phyloP scores from a whole-genome alignment of 2,888 invertebrate species.

The Cataglyphis livida region DNA sequence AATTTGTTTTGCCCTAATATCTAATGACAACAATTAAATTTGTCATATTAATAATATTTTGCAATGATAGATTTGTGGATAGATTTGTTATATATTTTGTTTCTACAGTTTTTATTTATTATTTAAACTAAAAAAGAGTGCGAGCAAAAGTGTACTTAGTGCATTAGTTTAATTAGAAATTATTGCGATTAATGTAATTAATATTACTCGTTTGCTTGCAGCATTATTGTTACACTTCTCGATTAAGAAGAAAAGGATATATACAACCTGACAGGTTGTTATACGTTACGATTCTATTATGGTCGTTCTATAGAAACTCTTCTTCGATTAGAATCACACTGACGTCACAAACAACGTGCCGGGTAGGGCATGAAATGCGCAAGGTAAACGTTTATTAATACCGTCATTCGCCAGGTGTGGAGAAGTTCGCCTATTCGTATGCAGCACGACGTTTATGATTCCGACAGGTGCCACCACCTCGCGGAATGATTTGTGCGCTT shows the following conservation, averaged over 20 bases:
- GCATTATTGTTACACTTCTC: neutral
- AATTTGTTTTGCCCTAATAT: neutral
- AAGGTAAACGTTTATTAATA: conserved; percentile 22
- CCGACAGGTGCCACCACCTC: conserved; percentile 78
- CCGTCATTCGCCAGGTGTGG: neutral
- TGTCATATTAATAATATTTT: neutral
- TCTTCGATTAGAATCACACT: conserved; percentile 6
- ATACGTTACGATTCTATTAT: neutral
- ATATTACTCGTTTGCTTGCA: neutral
- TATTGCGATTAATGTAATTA: neutral
- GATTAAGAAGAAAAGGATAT: conserved; percentile 4
- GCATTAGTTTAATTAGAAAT: neutral
- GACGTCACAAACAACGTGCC: conserved; percentile 14
- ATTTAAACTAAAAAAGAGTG: neutral
- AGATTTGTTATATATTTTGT: neutral
- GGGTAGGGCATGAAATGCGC: conserved; percentile 25
- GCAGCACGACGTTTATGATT: conserved; percentile 51
- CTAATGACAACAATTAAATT: neutral
- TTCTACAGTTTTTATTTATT: neutral
- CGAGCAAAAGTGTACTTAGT: neutral
- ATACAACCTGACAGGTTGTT: neutral
- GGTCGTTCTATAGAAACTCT: neutral
- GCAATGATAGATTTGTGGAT: too few species aligned
- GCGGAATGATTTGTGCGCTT: conserved; percentile 68
- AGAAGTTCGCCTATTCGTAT: conserved; percentile 58